Percentiles rank a stretch among this genome's conserved stretches.
phyloP scores from a whole-genome alignment of 2,888 invertebrate species.

The Eubasilissa splendida region DNA sequence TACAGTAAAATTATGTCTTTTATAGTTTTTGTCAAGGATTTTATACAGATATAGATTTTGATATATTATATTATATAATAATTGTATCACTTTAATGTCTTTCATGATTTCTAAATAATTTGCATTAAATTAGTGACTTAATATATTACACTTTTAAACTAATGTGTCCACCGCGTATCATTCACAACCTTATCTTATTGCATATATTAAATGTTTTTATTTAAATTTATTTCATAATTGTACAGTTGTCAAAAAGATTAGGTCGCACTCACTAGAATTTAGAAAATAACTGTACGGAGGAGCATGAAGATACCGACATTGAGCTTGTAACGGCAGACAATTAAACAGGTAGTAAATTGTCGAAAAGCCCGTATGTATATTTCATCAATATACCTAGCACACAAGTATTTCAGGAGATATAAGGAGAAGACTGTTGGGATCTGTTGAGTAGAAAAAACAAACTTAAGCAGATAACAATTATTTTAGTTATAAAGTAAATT shows the following conservation, averaged over 20 bases:
- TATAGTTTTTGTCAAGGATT: not conserved
- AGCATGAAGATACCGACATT: slow-evolving; percentile 3
- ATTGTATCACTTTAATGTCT: slow-evolving; percentile 56
- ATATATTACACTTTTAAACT: slow-evolving; percentile 8
- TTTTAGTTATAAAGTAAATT: too few relatives aligned
- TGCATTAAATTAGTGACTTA: not conserved
- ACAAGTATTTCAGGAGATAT: too few relatives aligned
- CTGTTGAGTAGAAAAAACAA: too few relatives aligned
- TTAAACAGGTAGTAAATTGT: not conserved
- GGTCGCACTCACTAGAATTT: slow-evolving; percentile 45
- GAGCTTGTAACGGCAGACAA: not conserved
- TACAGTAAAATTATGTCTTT: too few relatives aligned
- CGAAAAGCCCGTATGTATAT: not conserved
- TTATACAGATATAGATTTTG: not conserved
- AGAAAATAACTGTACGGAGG: slow-evolving; percentile 7
- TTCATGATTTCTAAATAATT: slow-evolving; percentile 41
- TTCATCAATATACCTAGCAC: too few relatives aligned
- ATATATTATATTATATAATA: not conserved
- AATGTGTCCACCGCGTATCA: not conserved
- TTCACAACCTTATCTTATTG: slow-evolving; percentile 46
- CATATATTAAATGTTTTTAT: slow-evolving; percentile 30
- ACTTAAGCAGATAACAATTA: too few relatives aligned
- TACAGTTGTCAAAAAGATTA: slow-evolving; percentile 1
- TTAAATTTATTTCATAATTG: slow-evolving; percentile 6
- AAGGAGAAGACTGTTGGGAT: too few relatives aligned